Evolutionary conservation across 1,140 invertebrate genomes (phyloP), one percentile per base, ranked within the genome.

Genomic region (Drosophila repleta): DNA sequence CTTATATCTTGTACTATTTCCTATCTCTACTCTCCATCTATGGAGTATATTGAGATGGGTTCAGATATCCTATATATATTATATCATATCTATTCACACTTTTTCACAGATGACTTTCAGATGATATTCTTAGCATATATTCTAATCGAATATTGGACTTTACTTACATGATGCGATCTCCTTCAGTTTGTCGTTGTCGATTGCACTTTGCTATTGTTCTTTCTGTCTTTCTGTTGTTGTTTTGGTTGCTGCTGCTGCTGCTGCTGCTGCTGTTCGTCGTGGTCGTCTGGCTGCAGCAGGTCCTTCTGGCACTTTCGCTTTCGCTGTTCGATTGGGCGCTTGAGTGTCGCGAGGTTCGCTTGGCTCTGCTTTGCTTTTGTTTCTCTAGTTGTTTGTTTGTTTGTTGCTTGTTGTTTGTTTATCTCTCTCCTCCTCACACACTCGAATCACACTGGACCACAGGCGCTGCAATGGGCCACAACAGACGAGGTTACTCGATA

Each of bases 131-230:
- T 0, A 26, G 6, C 24, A 29, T 10, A 6, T 29, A 29, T 1
- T 7, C 8, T 6, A 5, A 29, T 29, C 5, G 29, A 6, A 8
- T 10, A 6, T 0, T 29, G 6, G 8, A 11, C 11, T 35, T 13
- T 1, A 35, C 52, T 55, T 55, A 55, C 52, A 11, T 55, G 52
- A 39, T 37, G 39, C 1, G 20, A 8, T 48, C 13, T 21, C 2
- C 32, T 35, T 35, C 29, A 35, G 53, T 60, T 13, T 13, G 43
- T 21, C 74, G 35, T 46, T 74, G 39, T 48, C 43, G n/a, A 57
- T 69, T 76, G 73, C 63, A 39, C 35, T 56, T 76, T 67, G 66
- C 17, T 71, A 39, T 48, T 8, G 35, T 13, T 32, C 3, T 69
- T 48, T 20, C 17, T n/a, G n/a, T n/a, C n/a, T n/a, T n/a, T n/a